Evolutionary conservation across 2,797 vertebrate genomes (phyloP), one percentile per base, ranked within the genome.

Genomic region (Epinephelus malabaricus): DNA sequence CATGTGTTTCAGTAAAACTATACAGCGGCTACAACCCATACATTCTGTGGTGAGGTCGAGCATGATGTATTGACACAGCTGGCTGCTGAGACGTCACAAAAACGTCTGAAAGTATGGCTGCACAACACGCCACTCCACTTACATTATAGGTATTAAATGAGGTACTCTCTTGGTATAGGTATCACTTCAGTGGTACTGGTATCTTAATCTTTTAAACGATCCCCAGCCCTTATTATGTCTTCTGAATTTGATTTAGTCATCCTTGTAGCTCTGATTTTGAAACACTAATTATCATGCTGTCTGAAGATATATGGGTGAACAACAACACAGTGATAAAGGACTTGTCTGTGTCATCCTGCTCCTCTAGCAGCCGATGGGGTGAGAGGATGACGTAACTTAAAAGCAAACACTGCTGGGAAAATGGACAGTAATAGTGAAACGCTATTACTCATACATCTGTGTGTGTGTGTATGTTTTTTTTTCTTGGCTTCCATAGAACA

Each of bases 361-460:
- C 15, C 30, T 64, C 34, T 53, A 38, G 43, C 2, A 5, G 51
- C n/a, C 43, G 43, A 67, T 30, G 50, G 49, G 21, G 23, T 38
- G 17, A 49, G 56, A 47, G 30, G 50, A 65, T 81, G 58, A 78
- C 1, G 15, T 51, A 74, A 73, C 51, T 46, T n/a, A 56, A 64
- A 27, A 63, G 67, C 38, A 78, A 73, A 71, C 58, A 56, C 64
- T 47, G 47, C 59, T 53, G 75, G 27, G 34, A 70, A 74, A 73
- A 64, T n/a, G 10, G 55, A 55, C 30, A 50, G 27, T 51, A 68
- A 66, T 13, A 45, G 15, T 18, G 12, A 65, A 54, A 34, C 13
- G 64, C 50, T 73, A 67, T 69, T 69, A 55, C 43, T 46, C 67
- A 78, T 43, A 51, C 34, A 27, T 69, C 17, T 10, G 58, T 14